These are phyloP conservation scores for Lepus europaeus DNA, from an alignment of 2,113 vertebrate genomes.

Conservation along the genomic window DNA sequence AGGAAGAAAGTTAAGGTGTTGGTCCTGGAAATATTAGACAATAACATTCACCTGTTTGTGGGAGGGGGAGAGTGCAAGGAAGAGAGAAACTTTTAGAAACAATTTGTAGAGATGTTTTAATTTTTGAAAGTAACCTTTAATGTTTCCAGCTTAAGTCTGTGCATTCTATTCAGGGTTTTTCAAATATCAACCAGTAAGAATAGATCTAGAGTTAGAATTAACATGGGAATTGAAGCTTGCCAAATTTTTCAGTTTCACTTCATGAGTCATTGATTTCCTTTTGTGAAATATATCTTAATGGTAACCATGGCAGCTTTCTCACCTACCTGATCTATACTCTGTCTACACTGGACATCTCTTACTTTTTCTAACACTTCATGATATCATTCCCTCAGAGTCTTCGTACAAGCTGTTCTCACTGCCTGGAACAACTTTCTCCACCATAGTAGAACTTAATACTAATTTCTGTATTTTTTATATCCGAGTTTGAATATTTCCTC, in stretches of 20 bases:
- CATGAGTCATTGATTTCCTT: not conserved
- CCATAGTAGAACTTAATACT: not conserved
- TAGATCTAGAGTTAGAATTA: not conserved
- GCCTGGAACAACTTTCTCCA: constrained; percentile 27
- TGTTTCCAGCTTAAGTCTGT: constrained; percentile 19
- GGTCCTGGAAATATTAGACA: not conserved
- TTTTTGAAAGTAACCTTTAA: constrained; percentile 17
- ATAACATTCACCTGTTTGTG: not conserved
- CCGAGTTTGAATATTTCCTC: not conserved
- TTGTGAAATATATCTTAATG: not conserved
- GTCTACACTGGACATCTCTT: not conserved
- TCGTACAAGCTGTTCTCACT: not conserved
- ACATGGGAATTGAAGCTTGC: not conserved
- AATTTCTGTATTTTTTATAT: constrained; percentile 25
- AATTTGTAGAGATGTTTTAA: not conserved
- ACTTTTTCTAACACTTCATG: not conserved
- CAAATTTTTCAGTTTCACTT: not conserved
- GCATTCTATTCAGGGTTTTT: not conserved
- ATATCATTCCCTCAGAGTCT: not conserved
- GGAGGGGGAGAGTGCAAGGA: not conserved
- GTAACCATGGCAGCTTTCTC: not conserved
- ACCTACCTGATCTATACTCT: not conserved
- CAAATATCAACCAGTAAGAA: not conserved
- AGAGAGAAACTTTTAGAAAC: not conserved
- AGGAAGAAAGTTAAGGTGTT: not conserved